Evolutionary conservation across 2,888 invertebrate species (phyloP), one percentile per base, ranked within the genome.

Genomic region (Nomada flava): DNA sequence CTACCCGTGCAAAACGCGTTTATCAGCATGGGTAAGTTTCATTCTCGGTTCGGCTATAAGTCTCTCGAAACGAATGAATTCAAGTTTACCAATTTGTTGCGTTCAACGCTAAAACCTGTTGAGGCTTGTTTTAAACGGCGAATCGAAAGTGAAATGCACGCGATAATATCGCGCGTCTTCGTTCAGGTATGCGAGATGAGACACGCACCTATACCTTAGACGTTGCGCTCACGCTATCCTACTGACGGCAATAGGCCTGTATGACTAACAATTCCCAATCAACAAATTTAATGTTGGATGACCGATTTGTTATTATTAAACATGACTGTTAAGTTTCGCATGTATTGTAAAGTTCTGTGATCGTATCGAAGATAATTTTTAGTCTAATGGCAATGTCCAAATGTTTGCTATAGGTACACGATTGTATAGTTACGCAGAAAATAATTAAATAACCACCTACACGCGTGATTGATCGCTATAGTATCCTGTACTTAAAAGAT

Each of bases 21-120:
- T 75, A 77, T 72, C 78, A 88, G 79, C 79, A 88, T 88, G 88
- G 87, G 88, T 88, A 76, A 88, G 89, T 88, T 65, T 78, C 18
- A 20, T 13, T n/a, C 63, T 77, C 57, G 42, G 42, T 60, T 10
- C n/a, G 20, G 42, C 1, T 36, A 36, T 71, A 65, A 68, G 20
- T 74, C 53, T 7, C 20, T 15, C 13, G 42, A 50, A 63, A 67
- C 10, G 13, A 15, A 70, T 15, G 13, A 52, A 64, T 2, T n/a
- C 13, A 52, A n/a, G n/a, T 26, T 9, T 67, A 47, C 15, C 47
- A 23, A 23, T 2, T 29, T 23, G 13, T n/a, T 15, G 44, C 18
- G 3, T 52, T 47, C 36, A 9, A 47, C 11, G 42, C 9, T 13
- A 42, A 23, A 36, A 44, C 55, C 29, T 77, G 55, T 67, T 20